phyloP scores from a whole-genome alignment of 2,113 vertebrate genomes.

The Cyprinodon variegatus region DNA sequence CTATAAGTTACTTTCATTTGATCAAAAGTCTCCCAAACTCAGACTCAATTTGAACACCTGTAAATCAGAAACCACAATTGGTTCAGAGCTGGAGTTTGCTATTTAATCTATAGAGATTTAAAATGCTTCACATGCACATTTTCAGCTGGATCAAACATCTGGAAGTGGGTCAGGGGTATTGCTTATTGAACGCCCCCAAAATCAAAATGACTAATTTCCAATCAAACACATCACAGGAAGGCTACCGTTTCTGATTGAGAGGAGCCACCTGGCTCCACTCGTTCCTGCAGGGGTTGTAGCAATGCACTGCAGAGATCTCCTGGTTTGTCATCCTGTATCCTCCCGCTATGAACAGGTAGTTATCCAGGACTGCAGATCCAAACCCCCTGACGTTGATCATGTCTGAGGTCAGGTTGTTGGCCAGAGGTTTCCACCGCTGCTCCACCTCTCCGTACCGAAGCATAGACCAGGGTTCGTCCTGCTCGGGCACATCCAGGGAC shows the following conservation, averaged over 20 bases:
- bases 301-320: slow-evolving; percentile 91
- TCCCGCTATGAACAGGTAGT: slow-evolving; percentile 93
- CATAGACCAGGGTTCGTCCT: slow-evolving; percentile 87
- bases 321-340: slow-evolving; percentile 91
- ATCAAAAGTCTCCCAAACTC: no score
- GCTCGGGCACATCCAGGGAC: slow-evolving; percentile 75
- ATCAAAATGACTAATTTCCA: no score
- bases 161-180: no score
- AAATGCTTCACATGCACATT: no score
- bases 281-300: slow-evolving; percentile 92
- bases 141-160: no score
- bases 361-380: slow-evolving; percentile 87
- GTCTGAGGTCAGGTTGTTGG: slow-evolving; percentile 85
- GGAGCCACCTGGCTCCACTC: slow-evolving; percentile 91
- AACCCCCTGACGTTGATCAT: slow-evolving; percentile 91
- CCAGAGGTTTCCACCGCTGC: slow-evolving; percentile 87
- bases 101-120: no score
- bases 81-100: no score
- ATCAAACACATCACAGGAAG: no score
- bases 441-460: slow-evolving; percentile 86
- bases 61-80: no score
- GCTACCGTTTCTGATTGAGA: slow-evolving; percentile 95
- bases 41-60: no score
- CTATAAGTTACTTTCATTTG: no score
- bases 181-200: no score